These are phyloP conservation scores for Willowsia nigromaculata DNA, from an alignment of 2,888 invertebrate species.

Conservation along the genomic window DNA sequence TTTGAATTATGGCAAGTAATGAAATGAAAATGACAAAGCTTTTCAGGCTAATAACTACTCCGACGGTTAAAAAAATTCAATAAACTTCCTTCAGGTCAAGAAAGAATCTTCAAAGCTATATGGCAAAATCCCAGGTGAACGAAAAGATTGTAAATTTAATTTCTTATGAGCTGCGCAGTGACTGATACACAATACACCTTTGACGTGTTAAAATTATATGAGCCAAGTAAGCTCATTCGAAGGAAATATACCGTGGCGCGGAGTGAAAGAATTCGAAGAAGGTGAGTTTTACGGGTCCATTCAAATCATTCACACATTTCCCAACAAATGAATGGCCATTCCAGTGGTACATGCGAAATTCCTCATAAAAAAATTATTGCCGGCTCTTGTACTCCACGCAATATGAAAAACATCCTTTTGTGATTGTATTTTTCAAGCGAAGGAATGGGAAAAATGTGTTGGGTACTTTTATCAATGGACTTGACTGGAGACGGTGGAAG, in stretches of 20 bases:
- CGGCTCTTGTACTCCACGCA: neutral
- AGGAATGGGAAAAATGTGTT: slow-evolving; percentile 36
- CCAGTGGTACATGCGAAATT: slow-evolving; percentile 31
- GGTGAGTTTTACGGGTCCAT: neutral
- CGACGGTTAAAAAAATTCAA: neutral
- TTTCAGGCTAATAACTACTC: neutral
- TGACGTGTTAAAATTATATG: neutral
- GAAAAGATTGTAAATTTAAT: neutral
- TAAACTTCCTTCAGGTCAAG: neutral
- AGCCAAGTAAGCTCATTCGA: neutral
- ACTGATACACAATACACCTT: neutral
- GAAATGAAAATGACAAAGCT: no score
- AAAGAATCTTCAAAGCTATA: neutral
- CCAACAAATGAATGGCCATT: slow-evolving; percentile 37
- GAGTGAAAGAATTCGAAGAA: neutral
- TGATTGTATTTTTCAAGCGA: neutral
- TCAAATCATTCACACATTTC: slow-evolving; percentile 1
- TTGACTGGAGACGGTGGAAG: neutral
- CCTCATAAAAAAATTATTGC: neutral
- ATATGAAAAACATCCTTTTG: no score
- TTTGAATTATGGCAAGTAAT: no score
- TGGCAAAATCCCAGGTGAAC: neutral
- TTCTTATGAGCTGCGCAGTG: neutral
- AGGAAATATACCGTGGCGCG: neutral
- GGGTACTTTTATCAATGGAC: slow-evolving; percentile 66